Percentiles rank a stretch among this genome's conserved stretches.
Conservation (phyloP, 2,888 invertebrate species). For the Parthenolecanium corni region DNA sequence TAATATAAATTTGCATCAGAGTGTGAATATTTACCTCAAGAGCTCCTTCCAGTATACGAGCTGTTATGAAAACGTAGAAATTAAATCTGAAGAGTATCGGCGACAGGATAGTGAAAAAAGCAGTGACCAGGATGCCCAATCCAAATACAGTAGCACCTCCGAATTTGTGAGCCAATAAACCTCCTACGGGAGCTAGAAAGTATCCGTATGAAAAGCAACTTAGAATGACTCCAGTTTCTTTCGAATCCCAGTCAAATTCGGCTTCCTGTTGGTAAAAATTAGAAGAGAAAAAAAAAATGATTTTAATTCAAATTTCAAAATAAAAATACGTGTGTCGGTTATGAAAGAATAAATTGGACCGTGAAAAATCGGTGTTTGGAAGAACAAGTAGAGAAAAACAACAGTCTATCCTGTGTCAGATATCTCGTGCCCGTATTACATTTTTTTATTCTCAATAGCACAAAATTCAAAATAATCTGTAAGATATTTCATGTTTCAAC, state of each 20-base stretch:
- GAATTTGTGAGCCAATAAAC: slow-evolving; percentile 5
- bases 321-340: too few species aligned
- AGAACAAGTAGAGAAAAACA: too few species aligned
- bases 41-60: slow-evolving; percentile 11
- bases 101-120: background rate
- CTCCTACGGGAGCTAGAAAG: slow-evolving; percentile 10
- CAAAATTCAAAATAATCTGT: too few species aligned
- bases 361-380: too few species aligned
- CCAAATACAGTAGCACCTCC: slow-evolving; percentile 18
- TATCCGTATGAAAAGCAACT: slow-evolving; percentile 20
- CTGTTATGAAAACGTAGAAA: slow-evolving; percentile 11
- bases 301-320: too few species aligned
- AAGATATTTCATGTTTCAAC: too few species aligned
- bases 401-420: too few species aligned
- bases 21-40: slow-evolving; percentile 10
- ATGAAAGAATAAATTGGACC: too few species aligned
- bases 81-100: background rate
- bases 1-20: too few species aligned
- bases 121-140: slow-evolving; percentile 7
- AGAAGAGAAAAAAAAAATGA: background rate
- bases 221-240: slow-evolving; percentile 11
- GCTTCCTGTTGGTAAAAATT: background rate
- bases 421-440: background rate
- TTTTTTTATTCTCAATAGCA: too few species aligned
- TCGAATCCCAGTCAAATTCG: slow-evolving; percentile 19